phyloP scores from a whole-genome alignment of 2,797 vertebrate genomes.

The Liasis olivaceus region DNA sequence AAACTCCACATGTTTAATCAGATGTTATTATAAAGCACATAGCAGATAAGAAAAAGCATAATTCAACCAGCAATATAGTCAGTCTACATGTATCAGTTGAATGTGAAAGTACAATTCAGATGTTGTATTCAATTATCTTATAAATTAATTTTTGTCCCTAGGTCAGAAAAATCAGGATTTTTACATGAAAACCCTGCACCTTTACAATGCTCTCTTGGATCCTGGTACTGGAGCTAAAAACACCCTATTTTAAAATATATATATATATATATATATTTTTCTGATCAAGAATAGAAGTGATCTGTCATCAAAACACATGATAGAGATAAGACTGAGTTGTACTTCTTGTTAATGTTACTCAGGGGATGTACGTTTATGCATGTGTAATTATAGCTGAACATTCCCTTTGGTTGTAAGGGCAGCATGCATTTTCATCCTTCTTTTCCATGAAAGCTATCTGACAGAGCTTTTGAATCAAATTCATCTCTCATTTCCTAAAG shows the following conservation, averaged over 20 bases:
- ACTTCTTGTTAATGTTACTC: background rate
- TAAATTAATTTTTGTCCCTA: background rate
- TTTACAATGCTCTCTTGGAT: background rate
- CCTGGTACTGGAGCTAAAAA: too few species aligned
- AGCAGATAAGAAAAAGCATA: too few species aligned
- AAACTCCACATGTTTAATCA: too few species aligned
- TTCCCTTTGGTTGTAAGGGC: background rate
- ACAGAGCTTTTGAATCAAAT: background rate
- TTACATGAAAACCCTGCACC: background rate
- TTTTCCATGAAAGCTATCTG: background rate
- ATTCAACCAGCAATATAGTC: background rate
- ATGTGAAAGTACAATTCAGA: too few species aligned
- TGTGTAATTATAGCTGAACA: conserved; percentile 28
- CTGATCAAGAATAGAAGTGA: background rate
- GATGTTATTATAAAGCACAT: too few species aligned
- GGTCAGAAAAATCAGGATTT: background rate
- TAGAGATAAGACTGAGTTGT: background rate
- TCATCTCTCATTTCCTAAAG: conserved; percentile 14
- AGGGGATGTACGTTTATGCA: background rate
- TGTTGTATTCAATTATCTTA: too few species aligned
- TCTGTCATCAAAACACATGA: background rate
- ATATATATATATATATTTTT: background rate
- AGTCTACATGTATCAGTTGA: too few species aligned
- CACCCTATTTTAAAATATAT: too few species aligned
- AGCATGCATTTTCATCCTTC: background rate